These are phyloP conservation scores for Poecilobothrus nobilitatus DNA, from an alignment of 2,888 invertebrate species.

Conservation along the genomic window DNA sequence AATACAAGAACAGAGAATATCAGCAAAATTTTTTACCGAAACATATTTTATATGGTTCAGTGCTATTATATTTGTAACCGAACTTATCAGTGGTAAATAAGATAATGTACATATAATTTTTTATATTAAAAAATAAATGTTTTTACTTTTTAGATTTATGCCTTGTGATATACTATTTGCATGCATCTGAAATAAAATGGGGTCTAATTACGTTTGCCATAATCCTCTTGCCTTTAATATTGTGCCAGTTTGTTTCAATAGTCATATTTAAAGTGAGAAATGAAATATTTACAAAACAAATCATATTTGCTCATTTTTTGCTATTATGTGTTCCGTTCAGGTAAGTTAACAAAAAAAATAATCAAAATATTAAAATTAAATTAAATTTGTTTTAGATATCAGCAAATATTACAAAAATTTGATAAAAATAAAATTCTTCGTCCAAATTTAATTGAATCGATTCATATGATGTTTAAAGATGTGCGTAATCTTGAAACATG, in stretches of 20 bases:
- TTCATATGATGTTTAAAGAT: constrained; percentile 21
- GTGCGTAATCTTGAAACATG: constrained; percentile 22
- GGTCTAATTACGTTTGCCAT: constrained; percentile 22
- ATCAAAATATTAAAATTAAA: background rate
- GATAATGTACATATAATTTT: background rate
- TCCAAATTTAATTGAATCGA: constrained; percentile 12
- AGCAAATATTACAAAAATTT: constrained; percentile 20
- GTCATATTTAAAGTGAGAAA: constrained; percentile 20
- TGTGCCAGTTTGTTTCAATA: constrained; percentile 24
- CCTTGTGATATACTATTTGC: constrained; percentile 23
- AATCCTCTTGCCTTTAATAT: constrained; percentile 22
- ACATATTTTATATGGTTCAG: constrained; percentile 26
- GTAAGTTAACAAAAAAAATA: constrained; percentile 10
- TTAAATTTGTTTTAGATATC: constrained; percentile 19
- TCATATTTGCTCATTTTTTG: constrained; percentile 20
- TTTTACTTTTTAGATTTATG: constrained; percentile 21
- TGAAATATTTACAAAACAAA: constrained; percentile 15
- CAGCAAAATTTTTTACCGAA: constrained; percentile 22
- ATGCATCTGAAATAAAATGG: constrained; percentile 22
- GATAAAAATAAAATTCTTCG: constrained; percentile 22
- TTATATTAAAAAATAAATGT: background rate
- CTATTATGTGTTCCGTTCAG: constrained; percentile 22
- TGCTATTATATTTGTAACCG: constrained; percentile 24
- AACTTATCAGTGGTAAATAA: constrained; percentile 22
- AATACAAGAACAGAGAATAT: background rate